These are phyloP conservation scores for Mormyrops boulengeri DNA, from an alignment of 2,797 vertebrate species.

Conservation along the genomic window DNA sequence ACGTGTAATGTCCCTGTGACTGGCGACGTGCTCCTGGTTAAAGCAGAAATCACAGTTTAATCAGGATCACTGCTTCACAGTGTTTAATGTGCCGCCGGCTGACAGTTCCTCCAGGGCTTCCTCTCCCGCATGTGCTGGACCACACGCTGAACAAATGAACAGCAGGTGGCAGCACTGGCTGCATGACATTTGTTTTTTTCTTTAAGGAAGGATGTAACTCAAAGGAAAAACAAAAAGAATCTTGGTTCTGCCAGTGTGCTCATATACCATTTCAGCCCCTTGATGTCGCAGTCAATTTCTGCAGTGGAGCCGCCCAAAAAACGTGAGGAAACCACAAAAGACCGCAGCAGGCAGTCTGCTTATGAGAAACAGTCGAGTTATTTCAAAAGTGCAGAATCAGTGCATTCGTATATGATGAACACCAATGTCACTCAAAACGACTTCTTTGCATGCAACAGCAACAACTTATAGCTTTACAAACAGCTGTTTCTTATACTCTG, in stretches of 20 bases:
- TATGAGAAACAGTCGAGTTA: neutral
- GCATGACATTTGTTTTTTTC: neutral
- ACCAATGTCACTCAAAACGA: neutral
- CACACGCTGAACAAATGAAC: neutral
- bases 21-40: neutral
- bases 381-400: neutral
- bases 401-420: neutral
- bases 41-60: neutral
- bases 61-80: neutral
- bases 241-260: neutral
- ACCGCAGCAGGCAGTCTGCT: neutral
- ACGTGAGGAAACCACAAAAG: neutral
- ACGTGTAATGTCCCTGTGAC: neutral
- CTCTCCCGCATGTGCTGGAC: neutral
- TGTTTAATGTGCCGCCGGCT: neutral
- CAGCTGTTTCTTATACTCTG: neutral
- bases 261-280: neutral
- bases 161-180: constrained; percentile 14
- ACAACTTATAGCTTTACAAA: neutral
- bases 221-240: neutral
- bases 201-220: neutral
- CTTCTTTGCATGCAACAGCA: neutral
- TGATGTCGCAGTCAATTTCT: neutral
- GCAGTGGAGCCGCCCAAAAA: neutral
- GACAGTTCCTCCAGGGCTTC: neutral